These are phyloP conservation scores for Rafetus swinhoei DNA, from an alignment of 2,113 vertebrate genomes.

Conservation along the genomic window DNA sequence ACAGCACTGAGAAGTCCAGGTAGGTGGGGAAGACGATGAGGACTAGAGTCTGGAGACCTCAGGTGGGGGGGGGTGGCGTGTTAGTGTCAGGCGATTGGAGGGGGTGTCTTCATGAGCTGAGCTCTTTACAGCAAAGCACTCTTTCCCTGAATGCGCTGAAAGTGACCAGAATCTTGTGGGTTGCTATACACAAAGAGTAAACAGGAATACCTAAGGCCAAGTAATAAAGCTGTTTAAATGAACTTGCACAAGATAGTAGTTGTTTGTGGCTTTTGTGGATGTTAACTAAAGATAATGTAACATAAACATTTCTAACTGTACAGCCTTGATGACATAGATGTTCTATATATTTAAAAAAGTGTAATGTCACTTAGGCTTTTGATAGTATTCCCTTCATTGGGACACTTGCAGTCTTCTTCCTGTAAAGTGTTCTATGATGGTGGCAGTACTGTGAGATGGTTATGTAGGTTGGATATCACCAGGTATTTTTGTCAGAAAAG, in stretches of 20 bases:
- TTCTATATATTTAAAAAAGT: background rate
- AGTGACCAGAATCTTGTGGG: background rate
- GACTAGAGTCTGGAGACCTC: background rate
- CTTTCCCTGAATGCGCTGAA: background rate
- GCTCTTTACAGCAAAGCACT: background rate
- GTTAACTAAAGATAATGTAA: no score
- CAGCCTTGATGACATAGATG: background rate
- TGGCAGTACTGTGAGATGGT: background rate
- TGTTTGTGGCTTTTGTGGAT: background rate
- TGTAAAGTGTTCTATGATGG: background rate
- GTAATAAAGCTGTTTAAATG: background rate
- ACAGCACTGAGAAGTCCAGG: rapidly evolving
- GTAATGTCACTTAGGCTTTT: background rate
- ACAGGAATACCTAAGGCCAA: background rate
- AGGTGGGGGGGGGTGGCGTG: rapidly evolving
- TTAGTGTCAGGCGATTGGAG: background rate
- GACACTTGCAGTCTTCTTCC: background rate
- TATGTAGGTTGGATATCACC: slow-evolving; percentile 36
- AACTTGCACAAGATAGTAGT: background rate
- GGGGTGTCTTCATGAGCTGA: rapidly evolving
- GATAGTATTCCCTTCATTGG: background rate
- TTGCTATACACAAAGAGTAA: background rate
- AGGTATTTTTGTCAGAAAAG: slow-evolving; percentile 1
- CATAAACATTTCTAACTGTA: background rate
- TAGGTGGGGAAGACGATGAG: background rate